Percentiles rank a stretch among this genome's conserved stretches.
These are phyloP conservation scores for Pyxicephalus adspersus DNA, from an alignment of 2,113 vertebrate genomes.

Conservation along the genomic window DNA sequence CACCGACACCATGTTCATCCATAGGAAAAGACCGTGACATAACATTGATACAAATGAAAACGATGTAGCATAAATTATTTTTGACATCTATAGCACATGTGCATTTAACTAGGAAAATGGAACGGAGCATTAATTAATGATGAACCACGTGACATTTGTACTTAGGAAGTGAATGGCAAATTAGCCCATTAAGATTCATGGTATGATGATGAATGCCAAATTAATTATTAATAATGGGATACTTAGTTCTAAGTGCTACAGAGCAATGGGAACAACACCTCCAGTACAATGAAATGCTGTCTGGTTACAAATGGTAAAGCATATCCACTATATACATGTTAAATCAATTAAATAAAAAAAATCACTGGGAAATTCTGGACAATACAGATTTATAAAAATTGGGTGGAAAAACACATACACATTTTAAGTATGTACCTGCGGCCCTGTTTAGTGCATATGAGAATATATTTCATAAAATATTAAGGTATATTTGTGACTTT, in stretches of 20 bases:
- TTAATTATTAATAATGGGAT: constrained; percentile 70
- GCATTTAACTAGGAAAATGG: constrained; percentile 66
- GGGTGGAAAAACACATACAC: not conserved
- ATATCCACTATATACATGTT: not conserved
- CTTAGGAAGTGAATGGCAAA: constrained; percentile 65
- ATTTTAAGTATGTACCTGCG: too few species aligned
- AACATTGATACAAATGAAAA: constrained; percentile 57
- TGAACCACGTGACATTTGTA: constrained; percentile 65
- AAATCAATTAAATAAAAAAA: not conserved
- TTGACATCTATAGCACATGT: constrained; percentile 55
- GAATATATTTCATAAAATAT: not conserved
- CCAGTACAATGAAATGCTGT: constrained; percentile 62
- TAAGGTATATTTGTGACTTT: not conserved
- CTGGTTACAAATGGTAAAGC: not conserved
- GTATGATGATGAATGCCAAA: constrained; percentile 69
- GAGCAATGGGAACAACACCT: constrained; percentile 59
- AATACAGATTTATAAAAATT: not conserved
- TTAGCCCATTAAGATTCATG: constrained; percentile 71
- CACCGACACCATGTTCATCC: not conserved
- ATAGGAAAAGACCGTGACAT: constrained; percentile 12
- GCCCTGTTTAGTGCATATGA: not conserved
- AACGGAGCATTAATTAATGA: constrained; percentile 69
- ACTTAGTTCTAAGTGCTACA: constrained; percentile 66
- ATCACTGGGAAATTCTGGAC: not conserved
- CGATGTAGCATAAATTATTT: constrained; percentile 59